Conservation (phyloP, 1,140 invertebrate genomes). For the Caerostris darwini region DNA sequence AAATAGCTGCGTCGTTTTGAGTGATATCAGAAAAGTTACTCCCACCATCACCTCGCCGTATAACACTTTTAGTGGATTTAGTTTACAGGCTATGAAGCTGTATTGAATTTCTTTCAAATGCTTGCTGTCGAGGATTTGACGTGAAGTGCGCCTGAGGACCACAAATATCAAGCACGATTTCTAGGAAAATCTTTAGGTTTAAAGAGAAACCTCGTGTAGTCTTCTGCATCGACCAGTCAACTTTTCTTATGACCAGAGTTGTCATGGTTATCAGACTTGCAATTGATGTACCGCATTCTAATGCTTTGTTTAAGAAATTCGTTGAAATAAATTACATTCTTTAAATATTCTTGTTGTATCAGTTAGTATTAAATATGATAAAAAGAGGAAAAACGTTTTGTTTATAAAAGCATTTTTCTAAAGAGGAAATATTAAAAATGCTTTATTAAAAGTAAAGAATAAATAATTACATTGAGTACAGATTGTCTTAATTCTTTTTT, state of each 20-base stretch:
- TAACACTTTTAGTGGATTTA: conserved; percentile 72
- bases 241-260: background rate
- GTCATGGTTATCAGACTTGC: background rate
- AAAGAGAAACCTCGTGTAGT: background rate
- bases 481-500: too few relatives aligned
- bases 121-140: conserved; percentile 50
- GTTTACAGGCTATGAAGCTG: conserved; percentile 41
- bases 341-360: too few relatives aligned
- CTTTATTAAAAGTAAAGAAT: too few relatives aligned
- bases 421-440: too few relatives aligned
- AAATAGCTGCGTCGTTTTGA: conserved; percentile 44
- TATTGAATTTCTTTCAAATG: conserved; percentile 76
- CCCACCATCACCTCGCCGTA: background rate
- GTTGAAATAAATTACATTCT: too few relatives aligned
- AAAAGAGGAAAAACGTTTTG: too few relatives aligned
- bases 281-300: too few relatives aligned
- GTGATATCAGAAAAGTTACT: conserved; percentile 59
- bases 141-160: conserved; percentile 22
- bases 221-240: background rate
- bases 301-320: too few relatives aligned
- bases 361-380: too few relatives aligned
- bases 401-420: too few relatives aligned
- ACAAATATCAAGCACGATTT: conserved; percentile 49
- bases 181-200: too few relatives aligned
- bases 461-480: too few relatives aligned